Evolutionary conservation across 2,888 invertebrate genomes (phyloP).

Genomic region (Capitulum mitella): DNA sequence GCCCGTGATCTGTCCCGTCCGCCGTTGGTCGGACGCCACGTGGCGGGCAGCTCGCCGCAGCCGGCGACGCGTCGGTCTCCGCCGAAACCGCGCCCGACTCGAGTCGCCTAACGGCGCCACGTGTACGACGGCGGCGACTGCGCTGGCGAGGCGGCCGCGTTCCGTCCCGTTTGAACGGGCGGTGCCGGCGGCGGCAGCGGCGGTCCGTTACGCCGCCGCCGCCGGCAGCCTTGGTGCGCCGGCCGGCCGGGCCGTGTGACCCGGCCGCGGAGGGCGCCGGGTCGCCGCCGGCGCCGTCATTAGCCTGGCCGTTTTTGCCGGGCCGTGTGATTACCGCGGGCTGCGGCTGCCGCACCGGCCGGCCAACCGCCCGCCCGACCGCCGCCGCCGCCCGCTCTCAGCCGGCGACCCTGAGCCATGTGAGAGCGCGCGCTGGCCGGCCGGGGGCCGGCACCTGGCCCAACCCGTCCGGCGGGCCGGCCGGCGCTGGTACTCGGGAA

Average conservation of each 20-base stretch:
- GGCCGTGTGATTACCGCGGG: constrained; percentile 1
- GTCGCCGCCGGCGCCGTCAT: constrained; percentile 7
- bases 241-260: no score
- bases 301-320: background rate
- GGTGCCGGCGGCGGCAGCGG: background rate
- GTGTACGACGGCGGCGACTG: no score
- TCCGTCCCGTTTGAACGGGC: background rate
- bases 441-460: background rate
- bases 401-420: background rate
- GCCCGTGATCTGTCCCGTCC: no score
- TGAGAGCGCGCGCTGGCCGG: no score
- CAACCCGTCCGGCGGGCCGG: no score
- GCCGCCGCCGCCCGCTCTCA: background rate
- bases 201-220: background rate
- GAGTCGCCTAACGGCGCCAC: no score
- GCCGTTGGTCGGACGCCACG: background rate
- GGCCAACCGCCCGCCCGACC: background rate
- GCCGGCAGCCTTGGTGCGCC: no score
- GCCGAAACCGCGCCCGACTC: no score
- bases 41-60: background rate
- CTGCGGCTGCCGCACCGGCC: background rate
- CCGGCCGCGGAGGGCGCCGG: background rate
- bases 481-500: no score
- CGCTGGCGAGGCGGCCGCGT: background rate
- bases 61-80: background rate